These are phyloP conservation scores for Synanthedon vespiformis DNA, from an alignment of 2,888 invertebrate species.

Conservation along the genomic window DNA sequence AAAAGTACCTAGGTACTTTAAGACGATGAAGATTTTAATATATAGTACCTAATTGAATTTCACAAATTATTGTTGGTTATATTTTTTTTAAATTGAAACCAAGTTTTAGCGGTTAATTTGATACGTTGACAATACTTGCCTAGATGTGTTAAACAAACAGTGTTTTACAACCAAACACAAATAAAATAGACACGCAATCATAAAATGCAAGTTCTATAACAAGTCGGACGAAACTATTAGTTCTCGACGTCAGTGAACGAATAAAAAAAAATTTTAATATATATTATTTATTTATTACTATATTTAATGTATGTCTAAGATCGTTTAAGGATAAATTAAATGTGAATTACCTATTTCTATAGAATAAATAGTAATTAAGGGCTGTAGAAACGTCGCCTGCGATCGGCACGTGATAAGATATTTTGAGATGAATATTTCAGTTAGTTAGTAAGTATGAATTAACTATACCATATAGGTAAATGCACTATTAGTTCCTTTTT, in stretches of 20 bases:
- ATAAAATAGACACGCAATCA: background rate
- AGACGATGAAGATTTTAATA: too few relatives aligned
- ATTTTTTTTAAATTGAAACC: too few relatives aligned
- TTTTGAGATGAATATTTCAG: background rate
- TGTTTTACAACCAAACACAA: background rate
- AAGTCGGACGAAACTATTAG: background rate
- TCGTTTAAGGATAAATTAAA: constrained; percentile 9
- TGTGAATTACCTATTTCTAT: constrained; percentile 53
- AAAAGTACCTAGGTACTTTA: too few relatives aligned
- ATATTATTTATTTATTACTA: constrained; percentile 68
- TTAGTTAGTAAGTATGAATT: background rate
- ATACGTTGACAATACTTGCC: too few relatives aligned
- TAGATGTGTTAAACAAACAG: too few relatives aligned
- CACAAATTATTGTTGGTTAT: too few relatives aligned
- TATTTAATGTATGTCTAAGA: constrained; percentile 46
- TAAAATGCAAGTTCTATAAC: background rate
- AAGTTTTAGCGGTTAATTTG: too few relatives aligned
- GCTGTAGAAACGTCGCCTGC: background rate
- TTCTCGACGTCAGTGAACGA: background rate
- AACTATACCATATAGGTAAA: constrained; percentile 42
- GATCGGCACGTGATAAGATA: background rate
- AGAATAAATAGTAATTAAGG: constrained; percentile 30
- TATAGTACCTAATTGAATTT: too few relatives aligned
- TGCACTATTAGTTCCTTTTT: constrained; percentile 64
- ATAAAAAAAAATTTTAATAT: constrained; percentile 31